Conservation (phyloP, 2,888 invertebrate species). For the Pterobdella sp. region DNA sequence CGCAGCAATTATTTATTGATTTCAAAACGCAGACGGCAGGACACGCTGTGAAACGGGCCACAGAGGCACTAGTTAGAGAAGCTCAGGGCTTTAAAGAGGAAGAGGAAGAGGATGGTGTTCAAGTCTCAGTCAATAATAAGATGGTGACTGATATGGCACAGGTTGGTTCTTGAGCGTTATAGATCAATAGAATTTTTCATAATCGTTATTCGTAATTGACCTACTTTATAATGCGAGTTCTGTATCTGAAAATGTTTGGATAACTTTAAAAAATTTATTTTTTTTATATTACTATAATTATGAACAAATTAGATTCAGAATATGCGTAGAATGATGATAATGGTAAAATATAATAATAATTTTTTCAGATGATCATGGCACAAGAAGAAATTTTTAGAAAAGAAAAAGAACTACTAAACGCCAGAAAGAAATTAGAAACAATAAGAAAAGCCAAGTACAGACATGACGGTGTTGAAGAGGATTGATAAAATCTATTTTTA, state of each 20-base stretch:
- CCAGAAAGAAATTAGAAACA: conserved; percentile 76
- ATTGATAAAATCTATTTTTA: conserved; percentile 31
- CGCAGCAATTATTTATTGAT: too few species aligned
- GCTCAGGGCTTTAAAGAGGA: conserved; percentile 86
- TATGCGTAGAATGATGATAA: too few species aligned
- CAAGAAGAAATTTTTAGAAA: conserved; percentile 71
- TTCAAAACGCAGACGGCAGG: conserved; percentile 59
- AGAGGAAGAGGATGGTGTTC: conserved; percentile 67
- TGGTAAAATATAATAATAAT: too few species aligned
- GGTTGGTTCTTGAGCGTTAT: conserved; percentile 50
- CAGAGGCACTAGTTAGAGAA: conserved; percentile 89
- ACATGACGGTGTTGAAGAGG: conserved; percentile 25
- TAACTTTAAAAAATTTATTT: too few species aligned
- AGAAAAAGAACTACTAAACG: conserved; percentile 85
- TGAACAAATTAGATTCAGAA: too few species aligned
- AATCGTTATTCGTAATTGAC: too few species aligned
- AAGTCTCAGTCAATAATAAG: conserved; percentile 79
- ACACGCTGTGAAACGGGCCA: conserved; percentile 93
- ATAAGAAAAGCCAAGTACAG: conserved; percentile 63
- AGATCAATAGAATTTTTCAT: neutral
- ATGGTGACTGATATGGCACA: conserved; percentile 96
- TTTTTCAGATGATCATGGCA: conserved; percentile 48
- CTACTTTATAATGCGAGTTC: too few species aligned
- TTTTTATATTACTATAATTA: too few species aligned
- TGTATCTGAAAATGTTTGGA: too few species aligned